These are phyloP conservation scores for Crenichthys baileyi DNA, from an alignment of 2,797 vertebrate genomes.

Conservation along the genomic window DNA sequence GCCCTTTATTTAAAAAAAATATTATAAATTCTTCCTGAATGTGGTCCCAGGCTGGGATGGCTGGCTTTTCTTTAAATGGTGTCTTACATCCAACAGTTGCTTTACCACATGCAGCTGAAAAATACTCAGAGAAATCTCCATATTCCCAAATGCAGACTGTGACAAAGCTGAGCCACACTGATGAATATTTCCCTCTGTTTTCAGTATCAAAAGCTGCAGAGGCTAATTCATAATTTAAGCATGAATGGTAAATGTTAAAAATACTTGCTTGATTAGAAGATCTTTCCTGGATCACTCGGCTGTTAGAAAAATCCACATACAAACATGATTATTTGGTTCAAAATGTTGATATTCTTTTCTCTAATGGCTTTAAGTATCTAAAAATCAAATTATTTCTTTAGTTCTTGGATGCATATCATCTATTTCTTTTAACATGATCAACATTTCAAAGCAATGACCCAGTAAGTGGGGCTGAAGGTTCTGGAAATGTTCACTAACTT, in stretches of 20 bases:
- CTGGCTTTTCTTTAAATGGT: background rate
- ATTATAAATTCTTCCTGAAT: background rate
- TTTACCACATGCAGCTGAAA: background rate
- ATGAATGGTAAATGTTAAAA: conserved; percentile 30
- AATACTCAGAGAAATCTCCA: background rate
- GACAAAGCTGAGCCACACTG: conserved; percentile 8
- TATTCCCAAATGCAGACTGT: background rate
- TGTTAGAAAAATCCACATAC: background rate
- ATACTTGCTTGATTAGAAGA: conserved; percentile 5
- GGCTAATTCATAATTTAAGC: conserved; percentile 41
- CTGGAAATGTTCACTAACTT: background rate
- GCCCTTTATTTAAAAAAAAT: background rate
- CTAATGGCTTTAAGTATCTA: too few relatives aligned
- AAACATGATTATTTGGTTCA: too few relatives aligned
- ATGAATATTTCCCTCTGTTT: conserved; percentile 50
- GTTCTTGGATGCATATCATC: too few relatives aligned
- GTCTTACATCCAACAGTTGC: background rate
- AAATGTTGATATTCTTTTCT: too few relatives aligned
- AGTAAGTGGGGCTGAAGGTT: background rate
- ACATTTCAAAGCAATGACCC: too few relatives aligned
- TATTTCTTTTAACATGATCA: too few relatives aligned
- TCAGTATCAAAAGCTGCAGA: conserved; percentile 26
- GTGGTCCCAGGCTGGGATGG: background rate
- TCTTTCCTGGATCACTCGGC: background rate
- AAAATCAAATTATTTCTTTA: too few relatives aligned